Conservation (phyloP, 1,140 invertebrate genomes). For the Mizuhopecten yessoensis region DNA sequence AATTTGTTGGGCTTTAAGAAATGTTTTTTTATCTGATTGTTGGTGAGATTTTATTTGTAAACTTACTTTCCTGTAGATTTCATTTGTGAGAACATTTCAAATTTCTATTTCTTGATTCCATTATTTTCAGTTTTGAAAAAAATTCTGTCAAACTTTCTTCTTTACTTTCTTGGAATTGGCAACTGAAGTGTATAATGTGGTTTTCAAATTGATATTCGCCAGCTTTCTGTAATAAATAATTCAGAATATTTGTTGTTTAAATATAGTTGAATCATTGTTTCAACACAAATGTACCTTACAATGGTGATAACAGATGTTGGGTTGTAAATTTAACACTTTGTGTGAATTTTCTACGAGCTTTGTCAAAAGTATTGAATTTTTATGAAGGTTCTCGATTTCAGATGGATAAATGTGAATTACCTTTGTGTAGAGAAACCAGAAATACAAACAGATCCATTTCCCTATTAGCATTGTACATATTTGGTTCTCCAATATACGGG, state of each 20-base stretch:
- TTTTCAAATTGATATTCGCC: not conserved
- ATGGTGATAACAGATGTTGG: not conserved
- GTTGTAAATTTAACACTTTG: slow-evolving; percentile 6
- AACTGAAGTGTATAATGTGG: not conserved
- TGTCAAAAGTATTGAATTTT: slow-evolving; percentile 17
- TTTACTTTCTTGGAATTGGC: too few species aligned
- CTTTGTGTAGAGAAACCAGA: not conserved
- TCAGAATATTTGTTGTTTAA: not conserved
- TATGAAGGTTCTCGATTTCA: not conserved
- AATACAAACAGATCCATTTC: not conserved
- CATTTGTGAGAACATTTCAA: not conserved
- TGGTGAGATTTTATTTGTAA: not conserved
- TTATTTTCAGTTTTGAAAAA: too few species aligned
- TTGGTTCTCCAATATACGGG: not conserved
- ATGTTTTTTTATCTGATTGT: not conserved
- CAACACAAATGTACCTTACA: not conserved
- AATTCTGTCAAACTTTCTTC: too few species aligned
- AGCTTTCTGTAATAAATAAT: too few species aligned
- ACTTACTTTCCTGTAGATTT: not conserved
- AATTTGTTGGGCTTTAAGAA: not conserved
- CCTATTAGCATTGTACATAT: not conserved
- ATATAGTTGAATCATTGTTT: not conserved
- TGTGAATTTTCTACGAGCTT: not conserved
- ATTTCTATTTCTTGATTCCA: too few species aligned
- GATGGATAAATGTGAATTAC: not conserved